A percentile compares a stretch with the other conserved stretches of the same genome.
Evolutionary conservation across 1,140 invertebrate species (phyloP).

Genomic region (Ips typographus): DNA sequence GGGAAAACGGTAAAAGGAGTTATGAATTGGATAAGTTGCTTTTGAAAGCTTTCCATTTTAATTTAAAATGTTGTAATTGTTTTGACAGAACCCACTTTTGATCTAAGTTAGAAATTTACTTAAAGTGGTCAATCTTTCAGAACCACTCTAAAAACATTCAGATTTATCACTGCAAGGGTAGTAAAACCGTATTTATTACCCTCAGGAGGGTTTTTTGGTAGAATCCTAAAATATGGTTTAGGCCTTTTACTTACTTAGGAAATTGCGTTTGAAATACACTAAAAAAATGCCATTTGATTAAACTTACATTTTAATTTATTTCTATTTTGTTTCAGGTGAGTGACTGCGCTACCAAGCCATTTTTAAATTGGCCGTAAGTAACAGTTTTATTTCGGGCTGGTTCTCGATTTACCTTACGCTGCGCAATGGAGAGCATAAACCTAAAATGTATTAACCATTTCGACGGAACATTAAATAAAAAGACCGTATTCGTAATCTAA

Average conservation of each 20-base stretch:
- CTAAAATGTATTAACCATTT: conserved; percentile 32
- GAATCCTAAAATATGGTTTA: neutral
- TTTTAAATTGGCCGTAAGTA: conserved; percentile 33
- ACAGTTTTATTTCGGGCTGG: conserved; percentile 7
- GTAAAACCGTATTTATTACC: neutral
- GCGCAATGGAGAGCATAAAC: conserved; percentile 23
- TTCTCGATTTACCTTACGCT: conserved; percentile 10
- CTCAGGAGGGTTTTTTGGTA: neutral
- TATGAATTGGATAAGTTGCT: too few relatives aligned
- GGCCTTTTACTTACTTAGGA: neutral
- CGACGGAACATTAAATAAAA: conserved; percentile 28
- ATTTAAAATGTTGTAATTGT: too few relatives aligned
- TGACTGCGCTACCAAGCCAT: conserved; percentile 2
- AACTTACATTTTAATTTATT: neutral
- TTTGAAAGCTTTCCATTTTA: too few relatives aligned
- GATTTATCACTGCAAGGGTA: neutral
- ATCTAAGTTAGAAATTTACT: too few relatives aligned
- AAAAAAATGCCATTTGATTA: too few relatives aligned
- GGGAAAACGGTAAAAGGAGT: too few relatives aligned
- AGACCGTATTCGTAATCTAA: conserved; percentile 9
- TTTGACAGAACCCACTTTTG: too few relatives aligned
- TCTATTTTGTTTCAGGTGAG: conserved; percentile 26
- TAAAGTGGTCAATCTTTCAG: too few relatives aligned
- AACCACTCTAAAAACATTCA: neutral
- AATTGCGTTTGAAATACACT: too few relatives aligned